Base-by-base conservation (phyloP, 2,113 vertebrate genomes). In the Camarhynchus parvulus region DNA sequence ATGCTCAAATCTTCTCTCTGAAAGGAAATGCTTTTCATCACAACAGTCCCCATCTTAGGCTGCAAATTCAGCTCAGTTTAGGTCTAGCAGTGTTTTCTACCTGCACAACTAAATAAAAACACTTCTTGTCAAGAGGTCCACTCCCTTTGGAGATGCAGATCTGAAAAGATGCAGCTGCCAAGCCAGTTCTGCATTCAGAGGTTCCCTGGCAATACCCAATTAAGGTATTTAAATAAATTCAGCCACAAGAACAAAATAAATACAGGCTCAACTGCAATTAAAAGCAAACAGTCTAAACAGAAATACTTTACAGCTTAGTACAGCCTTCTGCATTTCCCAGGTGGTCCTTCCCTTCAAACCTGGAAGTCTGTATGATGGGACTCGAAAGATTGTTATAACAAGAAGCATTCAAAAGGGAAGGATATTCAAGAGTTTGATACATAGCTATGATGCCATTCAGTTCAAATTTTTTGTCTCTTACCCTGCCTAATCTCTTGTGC, bases 341-440 rank as follows among this genome's bases (percentile, higher is more conserved):
- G 23, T 12, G 5, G 39, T 31, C 35, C 25, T 56, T 82, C 53
- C 58, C n/a, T 70, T 59, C 35, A 90, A 42, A 42, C 41, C 42
- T 87, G 9, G 7, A 85, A 62, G 39, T 37, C 30, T n/a, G 20
- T 63, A 53, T 18, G 63, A 70, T 20, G 23, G 18, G 74, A 83
- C 59, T 73, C 10, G 0, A 62, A 72, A 53, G 24, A 61, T 13
- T 3, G 21, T 70, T 66, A 0, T 39, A 70, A 55, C 23, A 15
- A 15, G 2, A 81, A 59, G 49, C 47, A 74, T 63, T 58, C 2
- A 1, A 47, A 86, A 78, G 33, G 74, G 35, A 35, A 81, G 64
- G 39, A 64, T 16, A 56, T 46, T 22, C 24, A 44, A 52, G 41
- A 42, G 30, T 72, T 73, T 49, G 49, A 41, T 24, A n/a, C 0